Conservation (phyloP, 2,888 invertebrate genomes). For the Drosophila borealis region DNA sequence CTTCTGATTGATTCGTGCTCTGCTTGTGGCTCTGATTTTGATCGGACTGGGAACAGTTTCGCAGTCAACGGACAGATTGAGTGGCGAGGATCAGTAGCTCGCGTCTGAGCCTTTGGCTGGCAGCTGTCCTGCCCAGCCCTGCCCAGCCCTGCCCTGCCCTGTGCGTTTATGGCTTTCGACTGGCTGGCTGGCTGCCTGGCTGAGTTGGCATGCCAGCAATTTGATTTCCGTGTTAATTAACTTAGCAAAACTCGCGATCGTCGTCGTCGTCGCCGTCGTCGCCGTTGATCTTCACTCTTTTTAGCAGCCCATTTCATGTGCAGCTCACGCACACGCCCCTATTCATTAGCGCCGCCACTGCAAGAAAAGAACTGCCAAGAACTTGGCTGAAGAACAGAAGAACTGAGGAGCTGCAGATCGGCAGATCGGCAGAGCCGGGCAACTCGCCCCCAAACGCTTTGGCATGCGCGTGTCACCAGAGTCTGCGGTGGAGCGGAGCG, state of each 20-base stretch:
- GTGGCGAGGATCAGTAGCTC: constrained; percentile 34
- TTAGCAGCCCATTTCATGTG: constrained; percentile 67
- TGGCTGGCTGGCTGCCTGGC: constrained; percentile 6
- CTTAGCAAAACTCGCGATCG: constrained; percentile 72
- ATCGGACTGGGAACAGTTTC: constrained; percentile 14
- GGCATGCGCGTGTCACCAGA: constrained; percentile 59
- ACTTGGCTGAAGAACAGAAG: background rate
- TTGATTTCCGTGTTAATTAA: constrained; percentile 81
- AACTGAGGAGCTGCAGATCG: background rate
- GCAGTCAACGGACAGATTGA: background rate
- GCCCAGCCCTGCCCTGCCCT: background rate
- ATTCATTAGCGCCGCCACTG: constrained; percentile 76
- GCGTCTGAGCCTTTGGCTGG: constrained; percentile 1
- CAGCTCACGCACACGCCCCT: constrained; percentile 79
- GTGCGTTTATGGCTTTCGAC: constrained; percentile 28
- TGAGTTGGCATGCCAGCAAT: constrained; percentile 72
- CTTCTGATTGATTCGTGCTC: constrained; percentile 1
- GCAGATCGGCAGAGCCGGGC: background rate
- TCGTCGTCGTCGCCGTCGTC: constrained; percentile 10
- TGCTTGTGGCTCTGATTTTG: constrained; percentile 2
- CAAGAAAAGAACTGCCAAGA: background rate
- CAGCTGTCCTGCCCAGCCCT: constrained; percentile 27
- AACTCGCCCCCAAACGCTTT: constrained; percentile 53
- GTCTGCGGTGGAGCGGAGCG: background rate
- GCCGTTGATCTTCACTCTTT: constrained; percentile 10